phyloP scores from a whole-genome alignment of 2,797 vertebrate genomes.

The Sebastes alutus region DNA sequence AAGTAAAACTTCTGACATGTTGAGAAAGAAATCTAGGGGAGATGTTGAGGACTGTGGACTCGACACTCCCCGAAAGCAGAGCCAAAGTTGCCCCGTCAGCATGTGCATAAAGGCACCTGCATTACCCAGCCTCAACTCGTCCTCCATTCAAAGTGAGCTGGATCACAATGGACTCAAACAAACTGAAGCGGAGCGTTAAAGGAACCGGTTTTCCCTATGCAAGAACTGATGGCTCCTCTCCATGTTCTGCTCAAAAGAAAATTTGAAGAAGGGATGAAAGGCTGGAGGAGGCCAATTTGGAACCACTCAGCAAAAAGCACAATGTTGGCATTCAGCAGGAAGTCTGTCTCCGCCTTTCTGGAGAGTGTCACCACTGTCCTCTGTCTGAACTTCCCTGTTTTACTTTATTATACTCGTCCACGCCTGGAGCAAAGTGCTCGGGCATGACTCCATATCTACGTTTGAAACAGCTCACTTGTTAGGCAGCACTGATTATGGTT shows the following conservation, averaged over 20 bases:
- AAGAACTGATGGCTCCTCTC: not conserved
- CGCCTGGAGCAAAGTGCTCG: not conserved
- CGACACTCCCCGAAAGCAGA: not conserved
- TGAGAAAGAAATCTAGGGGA: not conserved
- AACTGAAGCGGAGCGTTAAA: not conserved
- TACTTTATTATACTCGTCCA: not conserved
- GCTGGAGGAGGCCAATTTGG: constrained; percentile 4
- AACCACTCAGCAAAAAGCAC: constrained; percentile 12
- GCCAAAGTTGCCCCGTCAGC: constrained; percentile 32
- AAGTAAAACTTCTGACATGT: not conserved
- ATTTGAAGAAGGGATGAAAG: constrained; percentile 11
- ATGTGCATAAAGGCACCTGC: constrained; percentile 5
- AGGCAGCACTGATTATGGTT: not conserved
- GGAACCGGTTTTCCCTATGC: not conserved
- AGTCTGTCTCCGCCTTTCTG: constrained; percentile 4
- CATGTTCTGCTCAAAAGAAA: not conserved
- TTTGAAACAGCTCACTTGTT: not conserved
- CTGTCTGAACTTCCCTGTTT: constrained; percentile 31
- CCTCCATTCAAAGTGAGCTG: constrained; percentile 24
- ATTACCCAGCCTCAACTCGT: not conserved
- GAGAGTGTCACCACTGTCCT: constrained; percentile 42
- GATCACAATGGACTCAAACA: constrained; percentile 32
- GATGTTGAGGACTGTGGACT: not conserved
- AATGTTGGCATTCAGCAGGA: not conserved
- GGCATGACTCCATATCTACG: not conserved